Evolutionary conservation across 2,113 vertebrate species (phyloP).

Genomic region (Apaloderma vittatum): DNA sequence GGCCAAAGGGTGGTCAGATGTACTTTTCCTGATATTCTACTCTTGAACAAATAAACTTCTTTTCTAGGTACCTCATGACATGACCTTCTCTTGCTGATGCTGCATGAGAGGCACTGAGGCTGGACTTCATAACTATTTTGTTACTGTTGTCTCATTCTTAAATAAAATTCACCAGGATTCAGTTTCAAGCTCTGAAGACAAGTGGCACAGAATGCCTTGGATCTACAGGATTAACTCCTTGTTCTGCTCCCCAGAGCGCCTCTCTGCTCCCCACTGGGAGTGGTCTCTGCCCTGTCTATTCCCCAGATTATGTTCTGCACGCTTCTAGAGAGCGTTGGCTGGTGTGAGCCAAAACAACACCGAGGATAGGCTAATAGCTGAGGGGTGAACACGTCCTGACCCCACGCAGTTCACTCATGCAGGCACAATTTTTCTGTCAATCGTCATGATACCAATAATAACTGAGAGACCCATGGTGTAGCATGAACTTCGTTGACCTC

Average conservation of each 20-base stretch:
- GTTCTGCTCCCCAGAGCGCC: neutral
- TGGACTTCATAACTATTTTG: rapidly evolving
- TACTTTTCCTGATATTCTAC: neutral
- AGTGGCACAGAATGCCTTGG: rapidly evolving
- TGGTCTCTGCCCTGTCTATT: neutral
- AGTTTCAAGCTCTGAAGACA: neutral
- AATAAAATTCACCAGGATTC: neutral
- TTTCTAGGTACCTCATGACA: neutral
- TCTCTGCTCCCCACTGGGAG: neutral
- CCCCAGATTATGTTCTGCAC: neutral
- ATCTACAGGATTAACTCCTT: neutral
- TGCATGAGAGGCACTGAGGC: neutral
- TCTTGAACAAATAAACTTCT: neutral
- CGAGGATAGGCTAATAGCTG: neutral
- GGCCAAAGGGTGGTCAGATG: rapidly evolving
- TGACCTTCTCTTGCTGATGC: neutral
- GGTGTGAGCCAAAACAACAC: neutral
- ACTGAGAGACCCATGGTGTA: neutral
- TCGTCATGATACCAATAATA: neutral
- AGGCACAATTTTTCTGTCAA: neutral
- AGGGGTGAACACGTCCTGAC: neutral
- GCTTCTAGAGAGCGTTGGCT: neutral
- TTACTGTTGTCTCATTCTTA: neutral
- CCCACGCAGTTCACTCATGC: neutral
- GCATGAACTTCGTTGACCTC: neutral